Evolutionary conservation across 2,113 vertebrate species (phyloP), one percentile per base, ranked within the genome.

Genomic region (Pterophyllum scalare): DNA sequence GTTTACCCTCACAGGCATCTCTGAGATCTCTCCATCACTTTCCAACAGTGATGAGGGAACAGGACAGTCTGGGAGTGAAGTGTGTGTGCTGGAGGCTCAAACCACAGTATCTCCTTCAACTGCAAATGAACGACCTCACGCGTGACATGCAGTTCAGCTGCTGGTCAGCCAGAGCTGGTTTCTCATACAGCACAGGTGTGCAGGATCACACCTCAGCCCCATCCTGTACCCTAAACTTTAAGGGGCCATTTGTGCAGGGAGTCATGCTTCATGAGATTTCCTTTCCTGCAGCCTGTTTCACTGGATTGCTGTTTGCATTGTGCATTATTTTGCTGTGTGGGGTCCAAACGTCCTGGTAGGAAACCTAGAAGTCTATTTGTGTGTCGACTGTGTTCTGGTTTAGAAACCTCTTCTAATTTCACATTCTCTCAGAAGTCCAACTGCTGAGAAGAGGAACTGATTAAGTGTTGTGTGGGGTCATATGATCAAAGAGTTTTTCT

Each of bases 361-460:
- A 70, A 56, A 22, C 6, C 38, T 54, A 17, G 14, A 62, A n/a
- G 15, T 78, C 4, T 31, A 6, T 22, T 4, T 22, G 46, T 61
- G 46, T 24, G 3, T 65, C 1, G 49, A 19, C 15, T 43, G 62
- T 58, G 7, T 58, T 74, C 79, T 20, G 46, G 17, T 86, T 87
- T 62, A 35, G 14, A 61, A 77, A 83, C 8, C 19, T n/a, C 67
- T 59, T 83, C 61, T 80, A 52, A 81, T 88, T 79, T 75, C 38
- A n/a, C 19, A 81, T 81, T 88, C 74, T 78, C 35, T 84, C 58
- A 78, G 78, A 88, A 75, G 35, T 81, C 7, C 40, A n/a, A 77
- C 19, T 6, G 77, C 38, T 11, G 24, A 46, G 1, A 3, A 28
- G n/a, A 70, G 56, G 56, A 28, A 56, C 24, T 24, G 13, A 49